Evolutionary conservation across 2,797 vertebrate species (phyloP).

Genomic region (Xiphorhynchus erythropygius): DNA sequence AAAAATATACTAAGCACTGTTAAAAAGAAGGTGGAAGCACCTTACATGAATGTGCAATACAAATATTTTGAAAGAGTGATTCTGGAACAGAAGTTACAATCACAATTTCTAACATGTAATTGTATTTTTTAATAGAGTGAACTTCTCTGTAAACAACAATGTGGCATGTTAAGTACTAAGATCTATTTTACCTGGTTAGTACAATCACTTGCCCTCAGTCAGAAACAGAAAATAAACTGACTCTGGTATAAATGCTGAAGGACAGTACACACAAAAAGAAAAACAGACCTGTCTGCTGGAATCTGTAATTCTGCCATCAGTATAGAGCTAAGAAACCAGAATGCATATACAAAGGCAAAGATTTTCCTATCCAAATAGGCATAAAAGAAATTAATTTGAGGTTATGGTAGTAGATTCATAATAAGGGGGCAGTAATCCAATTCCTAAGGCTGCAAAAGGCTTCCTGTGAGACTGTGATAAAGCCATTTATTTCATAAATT

Average conservation of each 20-base stretch:
- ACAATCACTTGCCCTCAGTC: background rate
- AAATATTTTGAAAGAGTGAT: background rate
- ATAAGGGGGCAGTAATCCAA: background rate
- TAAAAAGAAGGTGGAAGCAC: background rate
- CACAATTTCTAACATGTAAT: background rate
- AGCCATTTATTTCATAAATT: background rate
- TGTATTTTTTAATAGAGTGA: background rate
- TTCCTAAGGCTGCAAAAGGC: background rate
- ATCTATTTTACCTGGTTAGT: background rate
- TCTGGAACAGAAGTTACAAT: background rate
- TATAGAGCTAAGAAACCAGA: background rate
- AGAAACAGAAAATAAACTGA: background rate
- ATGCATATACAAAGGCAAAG: background rate
- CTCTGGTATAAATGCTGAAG: background rate
- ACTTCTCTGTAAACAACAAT: background rate
- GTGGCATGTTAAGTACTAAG: background rate
- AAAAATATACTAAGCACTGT: background rate
- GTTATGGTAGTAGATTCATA: background rate
- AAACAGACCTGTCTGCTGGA: background rate
- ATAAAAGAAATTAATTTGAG: background rate
- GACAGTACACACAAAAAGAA: background rate
- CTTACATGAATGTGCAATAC: background rate
- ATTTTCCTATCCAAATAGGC: background rate
- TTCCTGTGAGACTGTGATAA: background rate
- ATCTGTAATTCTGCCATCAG: background rate